Evolutionary conservation across 2,888 invertebrate species (phyloP).

Genomic region (Apoda limacodes): DNA sequence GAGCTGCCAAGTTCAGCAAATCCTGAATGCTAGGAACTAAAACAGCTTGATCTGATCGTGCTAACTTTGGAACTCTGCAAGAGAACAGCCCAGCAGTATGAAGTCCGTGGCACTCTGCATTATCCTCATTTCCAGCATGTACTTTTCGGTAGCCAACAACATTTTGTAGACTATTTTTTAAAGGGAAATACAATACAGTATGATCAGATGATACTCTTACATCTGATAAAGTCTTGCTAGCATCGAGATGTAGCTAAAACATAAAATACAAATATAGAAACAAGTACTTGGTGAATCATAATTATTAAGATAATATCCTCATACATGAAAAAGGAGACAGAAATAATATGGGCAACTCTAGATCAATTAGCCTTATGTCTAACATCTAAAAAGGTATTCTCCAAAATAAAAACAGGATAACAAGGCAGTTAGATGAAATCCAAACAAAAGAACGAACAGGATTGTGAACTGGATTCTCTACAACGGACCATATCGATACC

Average conservation of each 20-base stretch:
- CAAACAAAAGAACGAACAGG: no score
- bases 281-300: no score
- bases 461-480: no score
- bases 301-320: no score
- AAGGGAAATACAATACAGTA: slow-evolving; percentile 74
- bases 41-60: slow-evolving; percentile 53
- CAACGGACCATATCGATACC: no score
- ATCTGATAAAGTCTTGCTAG: slow-evolving; percentile 61
- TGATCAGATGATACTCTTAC: slow-evolving; percentile 64
- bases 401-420: no score
- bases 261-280: slow-evolving; percentile 1
- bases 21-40: slow-evolving; percentile 59
- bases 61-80: slow-evolving; percentile 40
- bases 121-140: slow-evolving; percentile 55
- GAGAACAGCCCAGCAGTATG: slow-evolving; percentile 51
- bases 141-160: slow-evolving; percentile 76
- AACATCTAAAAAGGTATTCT: no score
- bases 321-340: no score
- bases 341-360: no score
- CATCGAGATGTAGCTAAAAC: slow-evolving; percentile 53
- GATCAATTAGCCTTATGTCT: no score
- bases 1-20: slow-evolving; percentile 50
- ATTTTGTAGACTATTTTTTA: slow-evolving; percentile 70
- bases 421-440: no score
- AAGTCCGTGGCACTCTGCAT: slow-evolving; percentile 36